Evolutionary conservation across 2,797 vertebrate genomes (phyloP).

Genomic region (Xenops minutus): DNA sequence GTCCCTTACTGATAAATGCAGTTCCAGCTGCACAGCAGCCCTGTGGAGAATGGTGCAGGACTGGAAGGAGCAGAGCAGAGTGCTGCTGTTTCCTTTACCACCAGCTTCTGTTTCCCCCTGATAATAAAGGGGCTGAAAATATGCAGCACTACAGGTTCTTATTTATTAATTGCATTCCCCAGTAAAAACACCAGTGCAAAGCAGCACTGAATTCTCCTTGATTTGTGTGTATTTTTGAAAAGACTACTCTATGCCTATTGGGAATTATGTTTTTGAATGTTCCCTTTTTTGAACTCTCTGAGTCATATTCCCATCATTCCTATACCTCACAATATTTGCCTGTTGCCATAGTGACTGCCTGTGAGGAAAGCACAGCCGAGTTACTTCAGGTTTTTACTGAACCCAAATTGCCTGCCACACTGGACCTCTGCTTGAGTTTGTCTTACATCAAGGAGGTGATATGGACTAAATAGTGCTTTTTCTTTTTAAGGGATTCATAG

Average conservation of each 20-base stretch:
- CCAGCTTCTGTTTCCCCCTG: not conserved
- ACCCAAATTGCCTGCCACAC: not conserved
- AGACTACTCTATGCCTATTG: not conserved
- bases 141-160: not conserved
- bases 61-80: not conserved
- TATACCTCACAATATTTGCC: constrained; percentile 77
- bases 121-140: not conserved
- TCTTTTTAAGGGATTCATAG: not conserved
- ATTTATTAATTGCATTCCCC: not conserved
- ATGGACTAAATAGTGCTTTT: not conserved
- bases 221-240: constrained; percentile 34
- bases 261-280: constrained; percentile 56
- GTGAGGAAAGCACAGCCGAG: constrained; percentile 34
- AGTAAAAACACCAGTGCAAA: not conserved
- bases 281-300: constrained; percentile 63
- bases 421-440: not conserved
- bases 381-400: constrained; percentile 53
- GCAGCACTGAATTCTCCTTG: not conserved
- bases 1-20: rapidly evolving
- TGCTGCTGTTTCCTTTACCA: not conserved
- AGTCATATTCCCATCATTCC: constrained; percentile 78
- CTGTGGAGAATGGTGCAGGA: not conserved
- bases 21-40: not conserved
- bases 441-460: not conserved
- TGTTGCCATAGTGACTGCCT: constrained; percentile 73